Evolutionary conservation across 2,888 invertebrate genomes (phyloP), one percentile per base, ranked within the genome.

Genomic region (Caenorhabditis virilis): DNA sequence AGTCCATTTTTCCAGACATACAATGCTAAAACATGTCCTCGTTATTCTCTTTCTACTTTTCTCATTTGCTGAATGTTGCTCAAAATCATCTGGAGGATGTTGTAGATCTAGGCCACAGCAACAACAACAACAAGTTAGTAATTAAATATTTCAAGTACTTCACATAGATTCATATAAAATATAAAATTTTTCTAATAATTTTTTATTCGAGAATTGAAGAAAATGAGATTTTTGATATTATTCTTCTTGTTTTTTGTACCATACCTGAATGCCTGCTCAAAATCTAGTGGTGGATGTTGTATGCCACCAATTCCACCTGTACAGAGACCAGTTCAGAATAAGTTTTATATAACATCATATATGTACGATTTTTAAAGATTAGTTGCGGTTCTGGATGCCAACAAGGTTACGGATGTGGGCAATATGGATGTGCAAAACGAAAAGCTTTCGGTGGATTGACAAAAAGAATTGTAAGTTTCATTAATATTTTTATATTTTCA

Each of bases 371-470:
- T 39, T 57, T 52, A 15, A 23, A 62, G 59, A 61, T 52, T 13
- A 50, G 33, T 11, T 68, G 63, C 30, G 63, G 30, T 30, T 6
- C 7, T 9, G 30, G 50, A 13, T 72, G 71, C 23, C 68, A 68
- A 26, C 65, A 68, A 27, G 71, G 71, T 6, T 72, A 72, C 35
- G 52, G 48, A 18, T 72, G 71, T 41, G 71, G 71, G 4, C 61
- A 61, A 30, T 72, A 72, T 41, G 71, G 71, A 18, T 72, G 71
- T 26, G 71, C 71, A 2, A 55, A 48, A 27, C 42, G 71, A 30
- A 58, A 68, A 46, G 68, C 60, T 18, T 64, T 72, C 9, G 65
- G 51, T 13, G 55, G 63, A 9, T 36, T 72, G 6, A 72, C 71
- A 6, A 65, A 51, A 33, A n/a, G 71, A 53, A 51, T 72, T 25